Evolutionary conservation across 2,113 vertebrate species (phyloP).

Genomic region (Psittacus erithacus): DNA sequence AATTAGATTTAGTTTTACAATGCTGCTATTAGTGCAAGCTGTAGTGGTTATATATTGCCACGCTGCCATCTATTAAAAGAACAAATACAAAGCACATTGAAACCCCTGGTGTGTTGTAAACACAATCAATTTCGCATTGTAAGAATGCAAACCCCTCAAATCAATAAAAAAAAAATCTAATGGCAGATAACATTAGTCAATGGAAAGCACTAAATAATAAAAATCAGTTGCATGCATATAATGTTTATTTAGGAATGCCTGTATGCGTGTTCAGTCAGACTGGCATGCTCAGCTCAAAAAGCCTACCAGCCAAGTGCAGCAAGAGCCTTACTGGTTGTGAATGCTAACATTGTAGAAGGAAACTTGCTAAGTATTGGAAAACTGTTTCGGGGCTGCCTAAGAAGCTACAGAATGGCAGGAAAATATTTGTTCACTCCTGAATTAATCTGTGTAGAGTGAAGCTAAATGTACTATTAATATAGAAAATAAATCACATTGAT

Average conservation of each 20-base stretch:
- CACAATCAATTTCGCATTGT: not conserved
- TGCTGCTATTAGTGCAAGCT: not conserved
- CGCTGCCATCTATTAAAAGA: not conserved
- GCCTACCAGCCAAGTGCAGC: not conserved
- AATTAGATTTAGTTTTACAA: not conserved
- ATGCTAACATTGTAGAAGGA: not conserved
- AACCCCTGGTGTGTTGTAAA: conserved; percentile 12
- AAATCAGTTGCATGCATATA: not conserved
- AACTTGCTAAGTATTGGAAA: not conserved
- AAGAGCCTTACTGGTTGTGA: not conserved
- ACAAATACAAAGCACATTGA: not conserved
- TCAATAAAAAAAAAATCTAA: not conserved
- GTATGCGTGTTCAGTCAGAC: not conserved
- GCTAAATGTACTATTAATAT: not conserved
- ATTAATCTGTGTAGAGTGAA: not conserved
- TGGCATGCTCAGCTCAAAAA: not conserved
- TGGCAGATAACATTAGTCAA: not conserved
- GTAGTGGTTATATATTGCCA: not conserved
- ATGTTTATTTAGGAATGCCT: not conserved
- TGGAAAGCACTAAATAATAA: not conserved
- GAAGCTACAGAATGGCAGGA: not conserved
- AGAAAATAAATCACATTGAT: not conserved
- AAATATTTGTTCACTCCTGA: not conserved
- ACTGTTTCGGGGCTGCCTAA: not conserved
- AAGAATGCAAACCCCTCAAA: not conserved